These are phyloP conservation scores for Grus americana DNA, from an alignment of 2,113 vertebrate genomes.

Conservation along the genomic window DNA sequence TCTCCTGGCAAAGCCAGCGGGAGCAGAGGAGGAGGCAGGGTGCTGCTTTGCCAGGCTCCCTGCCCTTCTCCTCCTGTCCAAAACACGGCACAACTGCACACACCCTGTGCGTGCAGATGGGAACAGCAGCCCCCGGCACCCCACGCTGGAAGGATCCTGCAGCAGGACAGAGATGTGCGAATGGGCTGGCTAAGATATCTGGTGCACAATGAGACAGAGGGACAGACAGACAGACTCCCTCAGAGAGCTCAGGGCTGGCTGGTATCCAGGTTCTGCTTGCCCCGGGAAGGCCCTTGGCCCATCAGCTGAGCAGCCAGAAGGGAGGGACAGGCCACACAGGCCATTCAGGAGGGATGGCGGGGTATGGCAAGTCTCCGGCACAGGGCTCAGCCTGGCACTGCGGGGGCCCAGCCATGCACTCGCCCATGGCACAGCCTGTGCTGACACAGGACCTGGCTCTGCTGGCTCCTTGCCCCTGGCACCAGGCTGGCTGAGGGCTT, in stretches of 20 bases:
- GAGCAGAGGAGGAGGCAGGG: background rate
- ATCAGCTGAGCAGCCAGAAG: background rate
- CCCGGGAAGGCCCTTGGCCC: background rate
- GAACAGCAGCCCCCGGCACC: background rate
- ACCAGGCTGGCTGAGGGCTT: background rate
- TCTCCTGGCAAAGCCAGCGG: background rate
- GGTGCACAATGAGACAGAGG: background rate
- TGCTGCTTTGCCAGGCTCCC: background rate
- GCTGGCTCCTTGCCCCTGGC: background rate
- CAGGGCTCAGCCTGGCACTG: no score
- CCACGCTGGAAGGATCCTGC: background rate
- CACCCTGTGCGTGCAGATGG: background rate
- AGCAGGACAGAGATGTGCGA: fast-evolving
- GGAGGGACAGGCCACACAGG: background rate
- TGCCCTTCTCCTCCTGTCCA: background rate
- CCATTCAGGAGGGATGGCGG: fast-evolving
- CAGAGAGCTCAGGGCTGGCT: background rate
- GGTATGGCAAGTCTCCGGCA: background rate
- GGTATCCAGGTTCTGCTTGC: background rate
- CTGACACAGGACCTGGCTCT: background rate
- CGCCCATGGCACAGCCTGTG: background rate
- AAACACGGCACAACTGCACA: background rate
- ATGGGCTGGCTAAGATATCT: background rate
- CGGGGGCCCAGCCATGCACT: background rate
- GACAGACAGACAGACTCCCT: background rate